Conservation (phyloP, 2,888 invertebrate species). For the Xestia c-nigrum region DNA sequence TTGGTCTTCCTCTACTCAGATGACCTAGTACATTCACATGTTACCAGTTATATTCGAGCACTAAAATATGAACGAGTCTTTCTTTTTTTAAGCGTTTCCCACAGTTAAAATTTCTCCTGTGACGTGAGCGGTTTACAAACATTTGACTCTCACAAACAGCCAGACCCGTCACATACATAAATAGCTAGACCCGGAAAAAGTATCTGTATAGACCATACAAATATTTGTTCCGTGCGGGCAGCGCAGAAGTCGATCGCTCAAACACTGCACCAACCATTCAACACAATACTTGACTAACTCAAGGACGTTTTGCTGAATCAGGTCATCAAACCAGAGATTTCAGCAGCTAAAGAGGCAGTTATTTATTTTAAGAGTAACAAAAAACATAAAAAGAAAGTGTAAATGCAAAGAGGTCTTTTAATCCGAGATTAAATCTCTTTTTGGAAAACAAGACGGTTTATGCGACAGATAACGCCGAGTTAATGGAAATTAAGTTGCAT, state of each 20-base stretch:
- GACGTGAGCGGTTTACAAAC: background rate
- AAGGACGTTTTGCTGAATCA: background rate
- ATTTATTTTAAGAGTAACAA: background rate
- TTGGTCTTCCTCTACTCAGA: too few species aligned
- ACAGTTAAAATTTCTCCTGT: background rate
- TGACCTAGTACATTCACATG: background rate
- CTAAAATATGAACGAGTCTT: background rate
- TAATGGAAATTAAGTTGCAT: conserved; percentile 27
- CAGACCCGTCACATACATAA: background rate
- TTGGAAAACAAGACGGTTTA: conserved; percentile 21
- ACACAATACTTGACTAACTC: background rate
- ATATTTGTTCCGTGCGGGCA: background rate
- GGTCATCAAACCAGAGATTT: background rate
- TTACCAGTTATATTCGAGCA: background rate
- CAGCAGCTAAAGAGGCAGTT: background rate
- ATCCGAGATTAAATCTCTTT: conserved; percentile 26
- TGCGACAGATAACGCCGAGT: background rate
- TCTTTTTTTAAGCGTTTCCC: too few species aligned
- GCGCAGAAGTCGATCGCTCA: background rate
- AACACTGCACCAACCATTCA: background rate
- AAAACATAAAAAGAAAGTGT: conserved; percentile 12
- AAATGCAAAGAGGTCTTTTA: conserved; percentile 7
- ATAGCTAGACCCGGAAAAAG: background rate
- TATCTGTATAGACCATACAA: background rate
- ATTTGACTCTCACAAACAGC: background rate